Percentiles rank a stretch among this genome's conserved stretches.
These are phyloP conservation scores for Petrocephalus sullivani DNA, from an alignment of 2,797 vertebrate species.

Conservation along the genomic window DNA sequence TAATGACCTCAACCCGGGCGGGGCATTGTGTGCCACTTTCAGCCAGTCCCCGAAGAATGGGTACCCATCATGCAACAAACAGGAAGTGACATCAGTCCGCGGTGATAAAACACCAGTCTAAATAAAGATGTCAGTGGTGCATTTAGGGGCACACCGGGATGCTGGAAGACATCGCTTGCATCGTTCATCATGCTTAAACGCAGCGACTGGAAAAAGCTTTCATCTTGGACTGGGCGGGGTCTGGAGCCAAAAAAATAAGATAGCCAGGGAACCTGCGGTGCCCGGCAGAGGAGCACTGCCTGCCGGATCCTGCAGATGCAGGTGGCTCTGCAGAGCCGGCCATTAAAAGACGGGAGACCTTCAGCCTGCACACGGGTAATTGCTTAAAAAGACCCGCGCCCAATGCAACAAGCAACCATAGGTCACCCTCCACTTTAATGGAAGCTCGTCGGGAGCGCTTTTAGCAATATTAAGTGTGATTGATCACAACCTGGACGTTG, in stretches of 20 bases:
- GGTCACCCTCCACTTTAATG: neutral
- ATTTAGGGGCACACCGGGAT: neutral
- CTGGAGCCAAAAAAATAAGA: neutral
- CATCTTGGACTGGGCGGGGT: neutral
- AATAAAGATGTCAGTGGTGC: neutral
- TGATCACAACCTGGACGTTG: neutral
- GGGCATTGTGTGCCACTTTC: neutral
- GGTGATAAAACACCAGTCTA: neutral
- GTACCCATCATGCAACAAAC: neutral
- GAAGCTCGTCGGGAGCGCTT: neutral
- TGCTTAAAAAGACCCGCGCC: neutral
- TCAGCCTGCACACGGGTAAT: neutral
- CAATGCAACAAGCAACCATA: neutral
- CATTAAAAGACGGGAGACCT: neutral
- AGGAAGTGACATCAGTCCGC: neutral
- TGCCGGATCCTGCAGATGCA: neutral
- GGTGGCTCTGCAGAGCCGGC: neutral
- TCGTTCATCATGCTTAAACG: neutral
- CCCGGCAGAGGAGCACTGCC: neutral
- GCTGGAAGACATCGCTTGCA: neutral
- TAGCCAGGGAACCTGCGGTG: neutral
- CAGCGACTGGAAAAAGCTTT: neutral
- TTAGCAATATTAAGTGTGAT: neutral
- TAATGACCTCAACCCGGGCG: neutral
- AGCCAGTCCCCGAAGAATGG: neutral